Conservation (phyloP, 2,113 vertebrate species). For the Oryzias melastigma region DNA sequence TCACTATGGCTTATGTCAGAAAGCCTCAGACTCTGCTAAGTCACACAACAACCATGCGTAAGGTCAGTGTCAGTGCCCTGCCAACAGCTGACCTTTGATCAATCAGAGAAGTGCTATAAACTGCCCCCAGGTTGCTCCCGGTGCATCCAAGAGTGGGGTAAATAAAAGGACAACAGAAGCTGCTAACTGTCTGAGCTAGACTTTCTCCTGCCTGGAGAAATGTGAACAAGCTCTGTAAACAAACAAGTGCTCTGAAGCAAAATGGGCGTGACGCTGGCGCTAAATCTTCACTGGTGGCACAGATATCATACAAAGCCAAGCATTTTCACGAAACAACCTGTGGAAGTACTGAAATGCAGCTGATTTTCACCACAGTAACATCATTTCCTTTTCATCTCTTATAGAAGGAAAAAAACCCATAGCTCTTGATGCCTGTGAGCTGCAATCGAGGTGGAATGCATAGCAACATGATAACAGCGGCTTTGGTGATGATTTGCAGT, state of each 20-base stretch:
- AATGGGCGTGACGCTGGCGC: conserved; percentile 16
- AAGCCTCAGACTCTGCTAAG: conserved; percentile 49
- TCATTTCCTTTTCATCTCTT: conserved; percentile 13
- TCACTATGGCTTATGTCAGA: conserved; percentile 59
- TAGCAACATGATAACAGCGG: conserved; percentile 5
- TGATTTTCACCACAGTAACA: conserved; percentile 7
- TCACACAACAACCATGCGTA: conserved; percentile 47
- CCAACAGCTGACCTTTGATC: conserved; percentile 66
- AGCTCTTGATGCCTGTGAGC: conserved; percentile 14
- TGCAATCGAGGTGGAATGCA: conserved; percentile 19
- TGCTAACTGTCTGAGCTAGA: conserved; percentile 29
- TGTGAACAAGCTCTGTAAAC: conserved; percentile 29
- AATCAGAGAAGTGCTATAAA: conserved; percentile 39
- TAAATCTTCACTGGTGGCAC: conserved; percentile 4
- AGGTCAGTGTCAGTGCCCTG: conserved; percentile 51
- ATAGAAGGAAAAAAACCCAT: conserved; percentile 3
- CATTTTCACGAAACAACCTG: not conserved
- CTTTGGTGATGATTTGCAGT: conserved; percentile 13
- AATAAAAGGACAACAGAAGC: conserved; percentile 36
- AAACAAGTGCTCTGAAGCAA: conserved; percentile 14
- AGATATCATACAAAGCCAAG: not conserved
- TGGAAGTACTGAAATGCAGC: not conserved
- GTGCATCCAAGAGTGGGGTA: conserved; percentile 14
- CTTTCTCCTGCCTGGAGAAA: conserved; percentile 8
- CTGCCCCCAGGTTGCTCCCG: conserved; percentile 37